Conservation (phyloP, 2,888 invertebrate species). For the Notocelia uddmanniana region DNA sequence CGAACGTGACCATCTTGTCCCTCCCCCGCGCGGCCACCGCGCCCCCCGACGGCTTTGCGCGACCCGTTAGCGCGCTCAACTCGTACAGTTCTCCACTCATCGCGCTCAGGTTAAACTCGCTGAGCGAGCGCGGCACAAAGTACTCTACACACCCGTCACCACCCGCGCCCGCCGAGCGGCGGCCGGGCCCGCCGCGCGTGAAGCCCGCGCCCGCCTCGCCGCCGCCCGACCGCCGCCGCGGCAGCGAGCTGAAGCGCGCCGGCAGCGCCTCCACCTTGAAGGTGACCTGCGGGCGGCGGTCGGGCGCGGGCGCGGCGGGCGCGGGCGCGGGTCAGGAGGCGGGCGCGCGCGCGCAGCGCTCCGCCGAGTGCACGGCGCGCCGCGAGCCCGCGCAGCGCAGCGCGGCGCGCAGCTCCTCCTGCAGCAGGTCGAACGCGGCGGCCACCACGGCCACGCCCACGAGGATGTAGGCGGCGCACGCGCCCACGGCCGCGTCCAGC, state of each 20-base stretch:
- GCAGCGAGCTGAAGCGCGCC: slow-evolving; percentile 85
- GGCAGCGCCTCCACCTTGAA: slow-evolving; percentile 74
- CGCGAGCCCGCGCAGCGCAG: slow-evolving; percentile 54
- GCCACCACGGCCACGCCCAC: slow-evolving; percentile 94
- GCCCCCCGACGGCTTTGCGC: slow-evolving; percentile 55
- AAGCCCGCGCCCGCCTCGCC: slow-evolving; percentile 83
- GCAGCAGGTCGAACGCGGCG: slow-evolving; percentile 94
- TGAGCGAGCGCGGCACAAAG: slow-evolving; percentile 93
- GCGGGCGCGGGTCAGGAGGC: slow-evolving; percentile 86
- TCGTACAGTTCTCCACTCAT: slow-evolving; percentile 74
- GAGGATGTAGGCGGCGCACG: slow-evolving; percentile 92
- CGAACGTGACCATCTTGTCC: slow-evolving; percentile 93
- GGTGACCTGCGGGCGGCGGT: slow-evolving; percentile 68
- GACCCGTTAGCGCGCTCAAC: slow-evolving; percentile 51
- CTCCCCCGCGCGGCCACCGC: slow-evolving; percentile 80
- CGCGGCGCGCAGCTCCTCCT: slow-evolving; percentile 88
- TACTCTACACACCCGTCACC: slow-evolving; percentile 90
- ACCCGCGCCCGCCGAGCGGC: slow-evolving; percentile 86
- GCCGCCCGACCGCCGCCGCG: slow-evolving; percentile 75
- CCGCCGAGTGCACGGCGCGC: slow-evolving; percentile 60
- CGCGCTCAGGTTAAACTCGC: slow-evolving; percentile 92
- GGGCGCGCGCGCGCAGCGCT: slow-evolving; percentile 58
- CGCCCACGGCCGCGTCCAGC: slow-evolving; percentile 90
- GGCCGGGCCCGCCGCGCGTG: slow-evolving; percentile 88
- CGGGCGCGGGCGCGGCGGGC: slow-evolving; percentile 60